phyloP scores from a whole-genome alignment of 2,797 vertebrate species.

The Anabacerthia variegaticeps region DNA sequence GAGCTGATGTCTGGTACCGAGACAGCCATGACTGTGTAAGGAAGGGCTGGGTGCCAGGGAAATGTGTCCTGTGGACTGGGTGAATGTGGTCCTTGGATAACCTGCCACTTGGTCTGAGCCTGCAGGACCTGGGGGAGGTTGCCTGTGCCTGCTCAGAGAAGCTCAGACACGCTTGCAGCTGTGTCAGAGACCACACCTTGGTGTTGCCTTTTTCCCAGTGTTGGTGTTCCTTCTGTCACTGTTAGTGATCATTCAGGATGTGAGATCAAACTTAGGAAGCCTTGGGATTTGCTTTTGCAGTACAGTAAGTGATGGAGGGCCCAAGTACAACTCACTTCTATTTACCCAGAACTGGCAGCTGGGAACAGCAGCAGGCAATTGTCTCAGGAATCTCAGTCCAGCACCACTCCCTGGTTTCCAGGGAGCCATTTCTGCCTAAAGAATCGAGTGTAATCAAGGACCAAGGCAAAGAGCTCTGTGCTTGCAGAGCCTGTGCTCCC shows the following conservation, averaged over 20 bases:
- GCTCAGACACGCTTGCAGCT: background rate
- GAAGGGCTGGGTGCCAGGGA: background rate
- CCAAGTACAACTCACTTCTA: background rate
- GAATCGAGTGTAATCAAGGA: background rate
- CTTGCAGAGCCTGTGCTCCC: background rate
- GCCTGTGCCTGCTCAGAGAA: background rate
- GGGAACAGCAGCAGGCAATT: background rate
- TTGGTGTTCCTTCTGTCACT: background rate
- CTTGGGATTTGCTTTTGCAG: background rate
- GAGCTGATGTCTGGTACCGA: background rate
- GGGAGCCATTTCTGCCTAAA: background rate
- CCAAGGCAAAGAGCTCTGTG: background rate
- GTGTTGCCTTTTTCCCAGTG: rapidly evolving
- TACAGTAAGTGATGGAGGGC: rapidly evolving
- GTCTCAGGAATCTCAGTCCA: background rate
- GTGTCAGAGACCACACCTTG: background rate
- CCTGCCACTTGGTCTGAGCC: background rate
- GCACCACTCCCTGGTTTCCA: background rate
- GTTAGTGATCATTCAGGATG: background rate
- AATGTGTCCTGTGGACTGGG: background rate
- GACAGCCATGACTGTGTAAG: background rate
- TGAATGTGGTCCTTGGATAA: background rate
- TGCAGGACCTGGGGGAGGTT: background rate
- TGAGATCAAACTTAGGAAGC: background rate
- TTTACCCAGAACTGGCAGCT: background rate